Conservation (phyloP, 2,113 vertebrate species). For the Columba janthina region DNA sequence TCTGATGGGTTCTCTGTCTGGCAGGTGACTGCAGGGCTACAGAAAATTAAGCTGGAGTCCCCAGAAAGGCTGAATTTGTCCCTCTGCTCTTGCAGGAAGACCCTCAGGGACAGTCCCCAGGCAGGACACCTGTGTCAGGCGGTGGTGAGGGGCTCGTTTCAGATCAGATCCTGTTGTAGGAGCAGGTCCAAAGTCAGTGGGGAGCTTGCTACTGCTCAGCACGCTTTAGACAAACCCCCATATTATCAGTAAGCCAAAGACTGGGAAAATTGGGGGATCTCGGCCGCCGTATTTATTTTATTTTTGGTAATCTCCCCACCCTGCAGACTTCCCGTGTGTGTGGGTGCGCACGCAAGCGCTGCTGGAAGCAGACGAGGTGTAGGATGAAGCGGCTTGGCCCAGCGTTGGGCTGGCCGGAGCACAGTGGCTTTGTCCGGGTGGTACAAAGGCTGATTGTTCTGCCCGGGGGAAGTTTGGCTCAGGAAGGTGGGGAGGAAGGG, state of each 20-base stretch:
- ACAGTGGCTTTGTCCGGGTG: not conserved
- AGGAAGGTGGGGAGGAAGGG: not conserved
- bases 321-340: not conserved
- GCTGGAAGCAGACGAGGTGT: not conserved
- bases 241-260: not conserved
- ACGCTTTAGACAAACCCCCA: not conserved
- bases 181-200: not conserved
- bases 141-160: fast-evolving
- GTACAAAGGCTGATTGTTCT: constrained; percentile 61
- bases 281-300: fast-evolving
- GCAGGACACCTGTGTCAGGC: not conserved
- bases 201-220: not conserved
- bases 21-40: not conserved
- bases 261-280: fast-evolving
- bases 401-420: not conserved
- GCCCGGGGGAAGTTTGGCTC: not conserved
- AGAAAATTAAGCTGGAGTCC: fast-evolving
- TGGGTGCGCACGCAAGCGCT: not conserved
- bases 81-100: not conserved
- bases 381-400: not conserved
- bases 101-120: not conserved
- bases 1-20: not conserved
- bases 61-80: not conserved
- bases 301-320: not conserved
- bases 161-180: not conserved